Evolutionary conservation across 2,888 invertebrate species (phyloP).

Genomic region (Nomada goodeniana): DNA sequence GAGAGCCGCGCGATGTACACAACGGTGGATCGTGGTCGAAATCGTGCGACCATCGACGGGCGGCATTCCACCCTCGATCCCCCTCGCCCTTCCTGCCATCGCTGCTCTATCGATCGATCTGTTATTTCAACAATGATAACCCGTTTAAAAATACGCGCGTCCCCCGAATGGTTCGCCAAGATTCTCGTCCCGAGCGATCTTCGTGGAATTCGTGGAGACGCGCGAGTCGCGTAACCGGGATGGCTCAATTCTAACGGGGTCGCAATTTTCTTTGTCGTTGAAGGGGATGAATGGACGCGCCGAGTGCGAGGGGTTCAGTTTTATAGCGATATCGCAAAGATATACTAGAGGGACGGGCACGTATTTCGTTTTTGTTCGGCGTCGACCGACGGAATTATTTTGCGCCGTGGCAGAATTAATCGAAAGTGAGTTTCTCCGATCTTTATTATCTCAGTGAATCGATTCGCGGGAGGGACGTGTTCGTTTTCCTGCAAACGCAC

Average conservation of each 20-base stretch:
- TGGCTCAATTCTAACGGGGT: too few relatives aligned
- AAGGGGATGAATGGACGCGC: too few relatives aligned
- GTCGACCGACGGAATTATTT: too few relatives aligned
- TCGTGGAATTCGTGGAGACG: constrained; percentile 16
- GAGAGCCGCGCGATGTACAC: constrained; percentile 67
- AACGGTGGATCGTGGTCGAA: constrained; percentile 56
- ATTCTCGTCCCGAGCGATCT: background rate
- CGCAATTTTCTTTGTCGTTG: too few relatives aligned
- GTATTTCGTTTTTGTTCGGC: too few relatives aligned
- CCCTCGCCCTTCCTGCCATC: background rate
- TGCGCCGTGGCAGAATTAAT: too few relatives aligned
- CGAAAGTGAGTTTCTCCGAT: too few relatives aligned
- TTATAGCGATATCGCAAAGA: too few relatives aligned
- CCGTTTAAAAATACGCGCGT: constrained; percentile 40
- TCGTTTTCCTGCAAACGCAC: background rate
- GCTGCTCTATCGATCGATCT: constrained; percentile 29
- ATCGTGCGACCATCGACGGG: constrained; percentile 50
- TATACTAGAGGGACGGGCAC: too few relatives aligned
- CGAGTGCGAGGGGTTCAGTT: too few relatives aligned
- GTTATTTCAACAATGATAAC: constrained; percentile 51
- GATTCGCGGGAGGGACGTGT: background rate
- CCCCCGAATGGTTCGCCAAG: too few relatives aligned
- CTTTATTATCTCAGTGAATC: background rate
- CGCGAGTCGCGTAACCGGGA: background rate
- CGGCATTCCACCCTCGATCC: background rate